Evolutionary conservation across 2,797 vertebrate species (phyloP), one percentile per base, ranked within the genome.

Genomic region (Tarsius wallacei): DNA sequence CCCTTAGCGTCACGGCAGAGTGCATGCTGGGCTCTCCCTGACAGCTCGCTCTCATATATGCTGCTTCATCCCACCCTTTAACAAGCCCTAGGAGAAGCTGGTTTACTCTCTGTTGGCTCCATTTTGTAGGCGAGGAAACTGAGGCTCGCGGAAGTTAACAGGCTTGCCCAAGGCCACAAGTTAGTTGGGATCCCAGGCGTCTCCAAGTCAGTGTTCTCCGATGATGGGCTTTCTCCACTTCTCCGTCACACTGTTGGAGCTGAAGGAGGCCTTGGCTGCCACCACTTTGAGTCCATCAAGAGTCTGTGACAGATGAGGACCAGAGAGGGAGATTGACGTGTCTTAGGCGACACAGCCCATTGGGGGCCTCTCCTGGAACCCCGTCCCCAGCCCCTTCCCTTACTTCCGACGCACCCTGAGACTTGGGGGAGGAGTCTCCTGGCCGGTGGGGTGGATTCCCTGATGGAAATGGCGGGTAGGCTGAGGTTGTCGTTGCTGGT

Each of bases 381-480:
- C 22, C 71, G 11, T 17, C 70, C 55, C 36, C 7, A 4, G 3
- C 19, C 71, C 26, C 53, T 49, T 63, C 33, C 14, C 19, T 8
- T 36, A 0, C 26, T 33, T 91, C 74, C 85, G 24, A 13, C 55
- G 71, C 26, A 7, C 64, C 33, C 26, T 64, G 57, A 82, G 63
- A 8, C 0, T 0, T 15, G 55, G n/a, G 63, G 33, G 26, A 36
- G 16, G 63, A 66, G 21, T 63, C 47, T 14, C 0, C 15, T 21
- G 28, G 51, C 26, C 33, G 19, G 57, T 36, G 53, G 22, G 28
- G 31, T n/a, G 13, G 26, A 0, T 22, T 8, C n/a, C 74, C 59
- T 13, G 1, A 31, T 9, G 11, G 49, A 21, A 49, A 59, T 10
- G 2, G n/a, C n/a, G 7, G 33, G n/a, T 0, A 1, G 55, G 3